Base-by-base conservation (phyloP, 2,113 vertebrate species). In the Hemichromis elongatus region DNA sequence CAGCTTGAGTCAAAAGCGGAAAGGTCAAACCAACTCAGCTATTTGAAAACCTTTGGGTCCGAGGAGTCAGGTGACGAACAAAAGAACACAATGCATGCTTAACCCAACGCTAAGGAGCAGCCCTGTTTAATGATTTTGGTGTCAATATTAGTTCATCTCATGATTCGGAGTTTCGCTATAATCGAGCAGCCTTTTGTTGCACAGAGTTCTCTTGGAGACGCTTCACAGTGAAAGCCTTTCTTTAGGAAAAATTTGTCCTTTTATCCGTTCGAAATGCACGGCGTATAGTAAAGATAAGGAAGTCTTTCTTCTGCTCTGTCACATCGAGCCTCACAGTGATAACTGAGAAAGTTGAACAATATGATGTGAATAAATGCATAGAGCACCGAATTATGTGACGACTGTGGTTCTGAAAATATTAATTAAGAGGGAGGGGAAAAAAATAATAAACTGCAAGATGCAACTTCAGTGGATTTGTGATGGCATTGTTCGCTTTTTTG, bases 161-260 rank as follows among this genome's bases (percentile, higher is more conserved):
- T 50, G 68, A 75, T 19, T 52, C 26, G 12, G 70, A 50, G 42
- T 50, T 73, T 50, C 30, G 42, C 68, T 73, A 73, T 47, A 47
- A 47, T 28, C 42, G 16, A 75, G 18, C 42, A 50, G 68, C 42
- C 68, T 75, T 50, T 75, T 28, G 26, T 50, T 30, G 42, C 26
- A 30, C 16, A 75, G 10, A 75, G 9, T 52, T 75, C 45, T 75
- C 26, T 52, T 75, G 16, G 24, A 75, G 19, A 19, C 4, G 45
- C 68, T 75, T 75, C 4, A 7, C 16, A 50, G 42, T 50, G 9
- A 73, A 73, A 73, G 24, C 16, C 45, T 75, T 30, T 30, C 16
- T 50, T 50, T 75, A 75, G 30, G 2, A 52, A 75, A 0, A 0
- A 3, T 0, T 50, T 33, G 52, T 0, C 10, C 45, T 50, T 75